Base-by-base conservation (phyloP, 2,797 vertebrate species). In the Xenops minutus region DNA sequence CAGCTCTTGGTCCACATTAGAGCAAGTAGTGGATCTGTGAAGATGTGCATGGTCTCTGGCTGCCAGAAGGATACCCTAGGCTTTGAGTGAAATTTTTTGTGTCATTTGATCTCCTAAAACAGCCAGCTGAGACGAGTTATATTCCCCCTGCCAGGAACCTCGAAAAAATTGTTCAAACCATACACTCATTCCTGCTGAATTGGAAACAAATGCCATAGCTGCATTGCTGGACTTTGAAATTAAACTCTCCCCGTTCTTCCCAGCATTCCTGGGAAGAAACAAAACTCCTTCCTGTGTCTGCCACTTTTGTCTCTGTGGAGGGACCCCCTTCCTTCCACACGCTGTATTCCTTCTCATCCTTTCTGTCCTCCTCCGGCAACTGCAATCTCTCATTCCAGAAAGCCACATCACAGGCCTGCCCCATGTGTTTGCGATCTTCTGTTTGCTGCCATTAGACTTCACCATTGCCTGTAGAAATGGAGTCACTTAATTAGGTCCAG, bases 121-220 rank as follows among this genome's bases (percentile, higher is more conserved):
- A 92, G 93, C 92, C 97, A 98, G 97, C 96, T 97, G 97, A 98
- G 94, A 96, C 88, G 96, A 97, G 97, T 97, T 95, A 96, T 89
- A 68, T 88, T 93, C 76, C 93, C 92, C 84, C 89, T 84, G 94
- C 95, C 93, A 96, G 95, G 95, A 97, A 95, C 96, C 95, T 96
- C 69, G 92, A 96, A 92, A 94, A 95, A 96, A 95, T 96, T 93
- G 96, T 93, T 97, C 93, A 95, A 96, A 95, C 95, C 96, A 93
- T 94, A 79, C 36, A 1, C 93, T 97, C 92, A 89, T 97, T 97
- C 96, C 95, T 92, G 79, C 32, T 72, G 96, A 98, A 97, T 95
- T 96, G 92, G 94, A 98, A 97, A 96, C 97, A 96, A 98, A 95
- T 89, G 91, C 89, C 82, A 82, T 82, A 54, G 74, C 72, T 96